A percentile compares a stretch with the other conserved stretches of the same genome.
These are phyloP conservation scores for Caenorhabditis imperialis DNA, from an alignment of 2,888 invertebrate species.

Conservation along the genomic window DNA sequence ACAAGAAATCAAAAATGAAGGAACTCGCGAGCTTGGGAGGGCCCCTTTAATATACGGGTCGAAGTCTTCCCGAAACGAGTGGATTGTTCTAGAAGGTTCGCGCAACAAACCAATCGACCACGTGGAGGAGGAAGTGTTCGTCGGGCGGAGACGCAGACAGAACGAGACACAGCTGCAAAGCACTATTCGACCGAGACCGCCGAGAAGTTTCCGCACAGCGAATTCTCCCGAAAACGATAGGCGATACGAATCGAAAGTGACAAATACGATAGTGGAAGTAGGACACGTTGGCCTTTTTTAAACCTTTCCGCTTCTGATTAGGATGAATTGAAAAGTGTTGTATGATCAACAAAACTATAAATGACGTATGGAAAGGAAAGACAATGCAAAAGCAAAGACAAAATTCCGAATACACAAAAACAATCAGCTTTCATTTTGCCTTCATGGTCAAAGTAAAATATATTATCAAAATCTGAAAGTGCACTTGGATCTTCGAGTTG, in stretches of 20 bases:
- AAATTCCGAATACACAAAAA: too few relatives aligned
- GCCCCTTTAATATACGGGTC: constrained; percentile 8
- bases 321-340: not conserved
- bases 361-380: too few relatives aligned
- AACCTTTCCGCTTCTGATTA: not conserved
- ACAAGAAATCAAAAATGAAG: constrained; percentile 6
- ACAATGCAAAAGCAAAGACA: too few relatives aligned
- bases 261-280: constrained; percentile 5
- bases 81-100: constrained; percentile 52
- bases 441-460: too few relatives aligned
- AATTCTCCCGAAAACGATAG: constrained; percentile 15
- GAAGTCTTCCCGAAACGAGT: constrained; percentile 21
- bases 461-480: too few relatives aligned
- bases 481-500: too few relatives aligned
- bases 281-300: constrained; percentile 3
- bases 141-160: constrained; percentile 23
- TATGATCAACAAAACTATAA: too few relatives aligned
- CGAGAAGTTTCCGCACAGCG: constrained; percentile 15
- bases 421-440: too few relatives aligned
- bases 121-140: constrained; percentile 21
- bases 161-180: constrained; percentile 13
- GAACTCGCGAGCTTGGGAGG: not conserved
- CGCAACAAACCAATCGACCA: constrained; percentile 49
- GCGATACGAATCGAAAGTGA: constrained; percentile 14
- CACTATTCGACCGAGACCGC: constrained; percentile 17